phyloP scores from a whole-genome alignment of 2,113 vertebrate species.

The Asarcornis scutulata region DNA sequence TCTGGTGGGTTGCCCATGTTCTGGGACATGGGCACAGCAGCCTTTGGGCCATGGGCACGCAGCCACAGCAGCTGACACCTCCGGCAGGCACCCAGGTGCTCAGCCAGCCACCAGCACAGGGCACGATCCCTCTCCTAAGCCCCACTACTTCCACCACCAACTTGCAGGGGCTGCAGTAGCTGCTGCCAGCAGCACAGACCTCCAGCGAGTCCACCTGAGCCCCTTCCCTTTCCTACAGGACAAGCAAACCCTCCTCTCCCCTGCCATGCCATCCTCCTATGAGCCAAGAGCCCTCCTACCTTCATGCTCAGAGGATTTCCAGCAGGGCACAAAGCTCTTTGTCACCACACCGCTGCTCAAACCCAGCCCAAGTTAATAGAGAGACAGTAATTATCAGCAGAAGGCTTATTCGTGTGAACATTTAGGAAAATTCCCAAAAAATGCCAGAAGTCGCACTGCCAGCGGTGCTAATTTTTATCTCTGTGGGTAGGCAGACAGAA shows the following conservation, averaged over 20 bases:
- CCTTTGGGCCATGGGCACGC: accelerated
- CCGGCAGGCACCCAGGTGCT: no score
- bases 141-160: background rate
- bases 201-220: background rate
- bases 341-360: background rate
- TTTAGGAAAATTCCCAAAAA: background rate
- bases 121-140: background rate
- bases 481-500: background rate
- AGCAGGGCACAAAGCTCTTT: background rate
- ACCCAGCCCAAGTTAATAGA: background rate
- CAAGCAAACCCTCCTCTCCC: background rate
- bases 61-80: background rate
- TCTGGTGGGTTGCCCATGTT: no score
- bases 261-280: background rate
- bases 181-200: background rate
- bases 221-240: background rate
- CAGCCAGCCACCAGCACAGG: background rate
- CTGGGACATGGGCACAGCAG: no score
- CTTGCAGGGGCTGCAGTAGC: background rate
- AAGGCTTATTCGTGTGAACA: background rate
- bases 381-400: background rate
- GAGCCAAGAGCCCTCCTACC: background rate
- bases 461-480: background rate
- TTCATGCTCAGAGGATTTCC: background rate
- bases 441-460: background rate